These are phyloP conservation scores for Dendrolimus punctatus DNA, from an alignment of 1,140 invertebrate genomes.

Conservation along the genomic window DNA sequence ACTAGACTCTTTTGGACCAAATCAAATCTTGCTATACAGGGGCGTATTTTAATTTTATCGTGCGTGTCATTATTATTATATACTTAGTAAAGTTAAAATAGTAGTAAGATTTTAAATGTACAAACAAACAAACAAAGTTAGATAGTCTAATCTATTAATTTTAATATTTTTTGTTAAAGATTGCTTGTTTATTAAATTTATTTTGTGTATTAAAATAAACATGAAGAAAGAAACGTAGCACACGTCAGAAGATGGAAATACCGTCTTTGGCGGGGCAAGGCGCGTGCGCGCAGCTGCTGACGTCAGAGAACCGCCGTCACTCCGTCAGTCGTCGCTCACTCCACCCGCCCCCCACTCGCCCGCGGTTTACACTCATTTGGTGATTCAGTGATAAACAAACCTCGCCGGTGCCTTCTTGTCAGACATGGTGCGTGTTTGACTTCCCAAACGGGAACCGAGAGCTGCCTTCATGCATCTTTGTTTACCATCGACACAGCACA, in stretches of 20 bases:
- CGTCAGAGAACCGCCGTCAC: constrained; percentile 29
- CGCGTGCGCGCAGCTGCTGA: constrained; percentile 13
- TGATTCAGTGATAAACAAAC: constrained; percentile 55
- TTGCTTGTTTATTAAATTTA: no score
- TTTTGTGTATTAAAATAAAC: no score
- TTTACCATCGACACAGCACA: constrained; percentile 46
- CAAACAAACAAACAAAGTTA: no score
- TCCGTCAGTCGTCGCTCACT: constrained; percentile 13
- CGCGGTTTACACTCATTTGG: constrained; percentile 26
- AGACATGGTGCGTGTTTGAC: constrained; percentile 50
- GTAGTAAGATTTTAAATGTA: no score
- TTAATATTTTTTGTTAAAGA: no score
- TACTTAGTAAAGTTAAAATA: no score
- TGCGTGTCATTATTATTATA: no score
- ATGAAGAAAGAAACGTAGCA: no score
- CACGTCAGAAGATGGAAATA: background rate
- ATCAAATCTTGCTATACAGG: no score
- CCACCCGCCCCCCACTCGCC: constrained; percentile 6
- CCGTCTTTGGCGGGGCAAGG: background rate
- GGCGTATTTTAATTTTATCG: no score
- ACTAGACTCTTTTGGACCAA: no score
- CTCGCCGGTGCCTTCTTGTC: constrained; percentile 39
- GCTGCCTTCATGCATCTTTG: constrained; percentile 57
- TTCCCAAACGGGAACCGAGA: constrained; percentile 36
- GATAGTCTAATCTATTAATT: no score